Base-by-base conservation (phyloP, 2,888 invertebrate genomes). In the Apamea anceps region DNA sequence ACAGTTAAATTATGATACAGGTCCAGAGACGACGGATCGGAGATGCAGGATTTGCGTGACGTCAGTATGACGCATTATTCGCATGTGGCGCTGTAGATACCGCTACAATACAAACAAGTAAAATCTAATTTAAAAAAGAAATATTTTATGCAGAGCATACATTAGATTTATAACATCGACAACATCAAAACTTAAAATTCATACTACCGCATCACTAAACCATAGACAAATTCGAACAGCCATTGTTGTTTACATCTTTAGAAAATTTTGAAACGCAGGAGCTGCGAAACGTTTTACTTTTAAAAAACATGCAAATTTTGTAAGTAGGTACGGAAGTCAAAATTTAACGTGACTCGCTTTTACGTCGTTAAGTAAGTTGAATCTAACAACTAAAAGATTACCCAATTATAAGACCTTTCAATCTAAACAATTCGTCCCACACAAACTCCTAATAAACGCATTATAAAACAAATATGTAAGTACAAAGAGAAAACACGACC, bases 401-500 rank as follows among this genome's bases (percentile, higher is more conserved):
- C n/a, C n/a, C n/a, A 60, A 60, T 12, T 4, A 60, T 1, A 0
- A 12, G n/a, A n/a, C 25, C 21, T 42, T 70, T 73, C 79, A 12
- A 60, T n/a, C 32, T 0, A 15, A 72, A 72, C 71, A 84, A 76
- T 74, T 75, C 77, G 37, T 78, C 77, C 70, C 51, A 73, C 77
- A 72, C 72, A 57, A 71, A 51, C 63, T 63, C 73, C 63, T 67
- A 84, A 74, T 81, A 85, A 81, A 75, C 72, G 65, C 51, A 75
- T 54, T 84, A 81, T 83, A 83, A 85, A 82, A 88, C 84, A 76
- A 77, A 81, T 85, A 75, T 79, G 79, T 85, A 60, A 80, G 71
- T 85, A 85, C 88, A 87, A 84, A 83, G 84, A 83, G 82, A 82
- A 85, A 84, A 79, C 85, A 85, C 83, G 80, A 81, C 87, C 85